A percentile compares a stretch with the other conserved stretches of the same genome.
Evolutionary conservation across 1,140 invertebrate genomes (phyloP).

Genomic region (Sarcophaga bullata): DNA sequence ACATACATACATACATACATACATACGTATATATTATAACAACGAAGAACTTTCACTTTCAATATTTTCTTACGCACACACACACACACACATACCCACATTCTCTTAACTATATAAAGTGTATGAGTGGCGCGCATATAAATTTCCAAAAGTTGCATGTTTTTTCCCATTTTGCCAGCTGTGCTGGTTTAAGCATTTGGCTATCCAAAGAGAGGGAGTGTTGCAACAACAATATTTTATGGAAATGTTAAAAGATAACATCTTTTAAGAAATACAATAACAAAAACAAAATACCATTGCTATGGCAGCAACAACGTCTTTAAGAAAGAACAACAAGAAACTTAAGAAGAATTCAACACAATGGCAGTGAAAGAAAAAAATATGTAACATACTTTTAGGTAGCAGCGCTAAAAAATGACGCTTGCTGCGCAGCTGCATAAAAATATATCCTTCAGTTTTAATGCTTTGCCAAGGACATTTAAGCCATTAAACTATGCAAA

Average conservation of each 20-base stretch:
- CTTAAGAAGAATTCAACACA: background rate
- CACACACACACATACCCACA: background rate
- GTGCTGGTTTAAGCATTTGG: background rate
- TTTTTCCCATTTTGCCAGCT: background rate
- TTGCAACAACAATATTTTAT: constrained; percentile 18
- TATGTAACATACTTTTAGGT: background rate
- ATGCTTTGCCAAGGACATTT: constrained; percentile 62
- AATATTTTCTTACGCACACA: background rate
- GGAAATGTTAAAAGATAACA: constrained; percentile 20
- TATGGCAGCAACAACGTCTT: background rate
- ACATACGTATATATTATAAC: background rate
- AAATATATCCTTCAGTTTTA: constrained; percentile 52
- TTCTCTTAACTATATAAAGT: background rate
- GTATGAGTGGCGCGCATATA: background rate
- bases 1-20: too few species aligned
- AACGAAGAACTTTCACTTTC: constrained; percentile 7
- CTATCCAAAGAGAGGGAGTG: background rate
- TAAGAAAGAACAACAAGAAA: constrained; percentile 1
- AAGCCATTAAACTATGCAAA: constrained; percentile 58
- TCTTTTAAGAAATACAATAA: constrained; percentile 13
- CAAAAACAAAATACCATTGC: background rate
- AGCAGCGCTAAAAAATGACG: constrained; percentile 18
- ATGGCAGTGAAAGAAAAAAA: background rate
- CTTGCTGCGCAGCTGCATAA: constrained; percentile 30
- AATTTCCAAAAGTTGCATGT: background rate